A percentile compares a stretch with the other conserved stretches of the same genome.
phyloP scores from a whole-genome alignment of 2,888 invertebrate genomes.

The Lydus trimaculatus region DNA sequence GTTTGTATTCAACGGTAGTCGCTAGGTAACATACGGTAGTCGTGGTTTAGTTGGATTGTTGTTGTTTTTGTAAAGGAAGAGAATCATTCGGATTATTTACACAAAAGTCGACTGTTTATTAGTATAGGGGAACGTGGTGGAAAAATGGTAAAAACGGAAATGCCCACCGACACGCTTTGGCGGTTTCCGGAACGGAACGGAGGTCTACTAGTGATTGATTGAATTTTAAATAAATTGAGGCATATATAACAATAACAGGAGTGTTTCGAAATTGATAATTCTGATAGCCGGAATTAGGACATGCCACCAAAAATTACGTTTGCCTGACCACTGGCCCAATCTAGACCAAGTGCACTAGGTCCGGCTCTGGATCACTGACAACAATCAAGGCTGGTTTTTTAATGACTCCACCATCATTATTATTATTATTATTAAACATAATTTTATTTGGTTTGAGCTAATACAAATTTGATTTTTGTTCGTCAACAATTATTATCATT shows the following conservation, averaged over 20 bases:
- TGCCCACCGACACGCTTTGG: background rate
- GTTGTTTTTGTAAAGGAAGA: background rate
- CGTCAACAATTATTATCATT: slow-evolving; percentile 24
- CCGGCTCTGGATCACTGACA: background rate
- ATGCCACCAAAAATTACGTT: no score
- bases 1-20: slow-evolving; percentile 1
- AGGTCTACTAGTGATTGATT: background rate
- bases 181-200: background rate
- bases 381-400: background rate
- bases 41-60: no score
- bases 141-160: background rate
- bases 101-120: background rate
- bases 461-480: slow-evolving; percentile 24
- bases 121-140: background rate
- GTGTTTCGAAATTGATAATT: no score
- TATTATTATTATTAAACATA: slow-evolving; percentile 26
- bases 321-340: no score
- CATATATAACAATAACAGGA: no score
- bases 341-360: no score
- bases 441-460: slow-evolving; percentile 23
- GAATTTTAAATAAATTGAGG: background rate
- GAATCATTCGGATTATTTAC: background rate
- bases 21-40: background rate
- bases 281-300: no score
- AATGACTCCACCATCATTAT: background rate